Percentiles rank a stretch among this genome's conserved stretches.
Evolutionary conservation across 2,888 invertebrate species (phyloP).

Genomic region (Callosobruchus maculatus): DNA sequence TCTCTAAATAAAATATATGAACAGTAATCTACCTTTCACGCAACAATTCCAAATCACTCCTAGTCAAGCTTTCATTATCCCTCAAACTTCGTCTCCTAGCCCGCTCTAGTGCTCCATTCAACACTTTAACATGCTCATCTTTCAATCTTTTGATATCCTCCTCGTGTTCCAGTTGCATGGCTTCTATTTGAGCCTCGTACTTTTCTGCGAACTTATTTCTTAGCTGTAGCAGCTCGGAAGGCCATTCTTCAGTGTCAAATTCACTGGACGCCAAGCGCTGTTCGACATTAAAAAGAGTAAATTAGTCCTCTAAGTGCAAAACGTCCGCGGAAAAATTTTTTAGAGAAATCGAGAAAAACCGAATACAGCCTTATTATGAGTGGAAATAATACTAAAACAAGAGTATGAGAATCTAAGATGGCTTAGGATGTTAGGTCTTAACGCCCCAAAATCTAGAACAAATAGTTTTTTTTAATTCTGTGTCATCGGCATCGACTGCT

Average conservation of each 20-base stretch:
- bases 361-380: no score
- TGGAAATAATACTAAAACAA: no score
- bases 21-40: constrained; percentile 56
- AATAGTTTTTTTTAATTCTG: no score
- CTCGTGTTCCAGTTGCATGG: constrained; percentile 56
- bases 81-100: constrained; percentile 38
- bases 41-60: constrained; percentile 56
- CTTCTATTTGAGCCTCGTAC: constrained; percentile 58
- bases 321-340: no score
- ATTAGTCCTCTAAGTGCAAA: no score
- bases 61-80: constrained; percentile 50
- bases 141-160: constrained; percentile 57
- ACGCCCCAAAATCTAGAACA: no score
- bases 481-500: no score
- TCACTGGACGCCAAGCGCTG: constrained; percentile 69
- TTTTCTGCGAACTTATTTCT: constrained; percentile 70
- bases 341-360: no score
- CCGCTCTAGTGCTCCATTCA: constrained; percentile 41
- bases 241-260: constrained; percentile 71
- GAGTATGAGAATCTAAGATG: no score
- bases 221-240: constrained; percentile 67
- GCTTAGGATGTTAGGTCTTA: no score
- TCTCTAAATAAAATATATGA: no score
- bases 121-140: constrained; percentile 37
- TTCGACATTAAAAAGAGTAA: not conserved